Base-by-base conservation (phyloP, 2,888 invertebrate species). In the Caenorhabditis angaria region DNA sequence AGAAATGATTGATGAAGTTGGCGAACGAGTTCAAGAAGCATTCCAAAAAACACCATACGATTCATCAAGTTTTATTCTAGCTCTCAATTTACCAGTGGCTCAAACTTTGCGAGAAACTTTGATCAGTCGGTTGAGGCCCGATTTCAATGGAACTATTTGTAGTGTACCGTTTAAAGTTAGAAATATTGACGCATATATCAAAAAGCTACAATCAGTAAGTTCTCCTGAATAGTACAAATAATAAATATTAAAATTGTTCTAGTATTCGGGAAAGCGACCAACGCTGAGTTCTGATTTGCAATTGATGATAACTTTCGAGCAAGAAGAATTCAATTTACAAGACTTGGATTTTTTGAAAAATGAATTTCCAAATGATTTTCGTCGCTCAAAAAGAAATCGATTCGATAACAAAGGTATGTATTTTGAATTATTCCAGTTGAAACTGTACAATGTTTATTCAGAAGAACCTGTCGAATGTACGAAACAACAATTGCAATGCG, bases 241-340 rank as follows among this genome's bases (percentile, higher is more conserved):
- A 22, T 22, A 29, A 20, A 20, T 35, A 25, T 22, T 20, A 50
- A 50, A 24, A 20, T 22, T 50, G 41, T 69, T 82, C 48, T 63
- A 86, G 85, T 81, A 77, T 8, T 81, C 82, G n/a, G 81, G 81
- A 25, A 70, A 84, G 25, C 68, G 83, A 1, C 84, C 85, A 8
- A 83, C 85, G 14, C 67, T 86, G 1, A 55, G 65, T 32, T 86
- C 86, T 0, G 84, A 87, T 61, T 75, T 86, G 2, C 80, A 76
- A 48, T 53, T 86, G 55, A 85, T 83, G 51, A 82, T 86, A 29
- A 77, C 82, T 4, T 82, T 86, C 51, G 80, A 77, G 28, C 83
- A 87, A 61, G 79, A 84, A 41, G 86, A 86, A 60, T 84, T 83
- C 66, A 53, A 76, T 14, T 47, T 67, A 3, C 27, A 61, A 5